Evolutionary conservation across 2,797 vertebrate species (phyloP), one percentile per base, ranked within the genome.

Genomic region (Sebastes elongatus): DNA sequence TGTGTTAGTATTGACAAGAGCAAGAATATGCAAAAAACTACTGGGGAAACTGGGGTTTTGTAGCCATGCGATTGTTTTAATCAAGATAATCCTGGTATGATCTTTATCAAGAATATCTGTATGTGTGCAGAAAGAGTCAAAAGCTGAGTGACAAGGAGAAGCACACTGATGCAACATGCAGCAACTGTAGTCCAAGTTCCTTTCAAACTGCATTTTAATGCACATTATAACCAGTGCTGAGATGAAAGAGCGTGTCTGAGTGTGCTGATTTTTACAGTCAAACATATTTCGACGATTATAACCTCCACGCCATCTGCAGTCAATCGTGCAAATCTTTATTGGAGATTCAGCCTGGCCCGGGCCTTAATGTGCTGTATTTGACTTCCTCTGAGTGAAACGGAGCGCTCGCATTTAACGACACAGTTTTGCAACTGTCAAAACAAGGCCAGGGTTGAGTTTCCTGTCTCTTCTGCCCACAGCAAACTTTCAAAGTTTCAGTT

Each of bases 341-440:
- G 20, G 67, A 71, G 70, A 42, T 78, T 68, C 10, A 56, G 38
- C 23, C 27, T 1, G 20, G 52, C 64, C 22, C 5, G 61, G 6
- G 22, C 61, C 53, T 27, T 78, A 30, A 68, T 23, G 14, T 30
- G 57, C 23, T 13, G 30, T 73, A 22, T 22, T 14, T 28, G 23
- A 86, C 82, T 89, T 91, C 84, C 78, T 90, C 82, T 77, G 32
- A 81, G 53, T 74, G 81, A 89, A 88, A 80, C 23, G 8, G 59
- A 76, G 49, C 4, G 2, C 65, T 77, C 23, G 71, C 63, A 25
- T 75, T 75, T 57, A 83, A 84, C 74, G 55, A 69, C 69, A 86
- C 55, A 11, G 76, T 86, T 49, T 49, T 93, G 88, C 88, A 93
- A 93, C 93, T 90, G 91, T 89, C 86, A 93, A 84, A 93, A 93